phyloP scores from a whole-genome alignment of 2,113 vertebrate species.

The Pongo pygmaeus region DNA sequence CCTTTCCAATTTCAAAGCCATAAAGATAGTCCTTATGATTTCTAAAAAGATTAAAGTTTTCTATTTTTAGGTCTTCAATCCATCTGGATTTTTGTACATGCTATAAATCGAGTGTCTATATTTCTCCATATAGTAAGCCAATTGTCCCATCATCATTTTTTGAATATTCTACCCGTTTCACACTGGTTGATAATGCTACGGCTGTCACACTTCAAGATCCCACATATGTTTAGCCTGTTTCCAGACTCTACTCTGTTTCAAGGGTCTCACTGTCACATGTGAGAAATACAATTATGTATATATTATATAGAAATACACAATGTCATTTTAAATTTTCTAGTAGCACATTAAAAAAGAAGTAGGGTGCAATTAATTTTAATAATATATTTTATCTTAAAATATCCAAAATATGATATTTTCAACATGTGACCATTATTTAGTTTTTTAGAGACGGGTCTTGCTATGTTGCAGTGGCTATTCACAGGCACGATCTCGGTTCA shows the following conservation, averaged over 20 bases:
- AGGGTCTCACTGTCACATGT: background rate
- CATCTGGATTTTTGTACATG: background rate
- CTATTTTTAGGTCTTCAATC: background rate
- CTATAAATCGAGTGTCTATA: background rate
- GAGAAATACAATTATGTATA: background rate
- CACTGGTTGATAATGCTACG: background rate
- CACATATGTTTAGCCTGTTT: background rate
- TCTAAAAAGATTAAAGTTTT: background rate
- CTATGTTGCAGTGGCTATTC: background rate
- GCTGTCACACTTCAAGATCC: background rate
- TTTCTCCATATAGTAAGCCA: background rate
- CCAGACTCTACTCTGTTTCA: background rate
- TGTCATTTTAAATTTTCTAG: background rate
- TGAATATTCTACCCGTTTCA: background rate
- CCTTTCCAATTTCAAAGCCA: constrained; percentile 1
- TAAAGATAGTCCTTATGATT: background rate
- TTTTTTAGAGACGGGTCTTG: background rate
- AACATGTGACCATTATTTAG: background rate
- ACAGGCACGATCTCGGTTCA: background rate
- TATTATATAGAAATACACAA: background rate
- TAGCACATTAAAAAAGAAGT: background rate
- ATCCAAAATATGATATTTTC: constrained; percentile 5
- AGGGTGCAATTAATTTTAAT: background rate
- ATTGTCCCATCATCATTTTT: background rate
- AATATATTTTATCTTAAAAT: background rate